phyloP scores from a whole-genome alignment of 2,797 vertebrate species.

The Labeo calbasu region DNA sequence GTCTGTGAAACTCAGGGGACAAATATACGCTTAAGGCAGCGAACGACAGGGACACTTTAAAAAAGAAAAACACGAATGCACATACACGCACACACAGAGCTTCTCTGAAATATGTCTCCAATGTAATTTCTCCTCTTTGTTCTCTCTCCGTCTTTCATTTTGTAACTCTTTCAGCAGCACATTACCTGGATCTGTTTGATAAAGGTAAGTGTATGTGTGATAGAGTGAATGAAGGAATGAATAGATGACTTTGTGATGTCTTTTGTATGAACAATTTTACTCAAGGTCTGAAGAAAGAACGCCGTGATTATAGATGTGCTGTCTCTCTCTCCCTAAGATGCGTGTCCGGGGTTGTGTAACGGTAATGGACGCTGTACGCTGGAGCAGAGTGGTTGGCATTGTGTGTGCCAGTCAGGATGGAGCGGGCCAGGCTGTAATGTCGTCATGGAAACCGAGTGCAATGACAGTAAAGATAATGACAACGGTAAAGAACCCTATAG shows the following conservation, averaged over 20 bases:
- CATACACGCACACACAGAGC: slow-evolving; percentile 19
- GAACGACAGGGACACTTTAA: slow-evolving; percentile 1
- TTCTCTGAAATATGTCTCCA: slow-evolving; percentile 38
- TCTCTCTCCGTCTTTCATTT: slow-evolving; percentile 30
- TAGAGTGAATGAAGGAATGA: slow-evolving; percentile 5
- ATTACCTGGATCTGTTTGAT: slow-evolving; percentile 85
- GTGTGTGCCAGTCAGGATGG: slow-evolving; percentile 97
- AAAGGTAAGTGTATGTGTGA: slow-evolving; percentile 75
- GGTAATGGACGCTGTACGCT: slow-evolving; percentile 96
- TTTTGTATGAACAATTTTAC: slow-evolving; percentile 25
- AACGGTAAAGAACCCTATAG: slow-evolving; percentile 80
- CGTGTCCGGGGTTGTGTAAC: slow-evolving; percentile 94
- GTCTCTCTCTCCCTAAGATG: slow-evolving; percentile 79
- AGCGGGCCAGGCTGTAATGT: slow-evolving; percentile 93
- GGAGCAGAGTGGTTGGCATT: slow-evolving; percentile 97
- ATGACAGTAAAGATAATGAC: slow-evolving; percentile 95
- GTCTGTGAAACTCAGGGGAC: slow-evolving; percentile 31
- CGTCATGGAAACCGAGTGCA: slow-evolving; percentile 98
- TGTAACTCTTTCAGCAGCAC: slow-evolving; percentile 76
- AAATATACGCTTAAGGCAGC: slow-evolving; percentile 43
- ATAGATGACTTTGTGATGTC: slow-evolving; percentile 35
- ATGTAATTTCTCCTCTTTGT: slow-evolving; percentile 51
- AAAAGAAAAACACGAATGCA: slow-evolving; percentile 28
- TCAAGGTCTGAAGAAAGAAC: neutral
- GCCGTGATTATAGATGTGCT: neutral